A percentile compares a stretch with the other conserved stretches of the same genome.
Conservation (phyloP, 2,797 vertebrate genomes). For the Cirrhinus molitorella region DNA sequence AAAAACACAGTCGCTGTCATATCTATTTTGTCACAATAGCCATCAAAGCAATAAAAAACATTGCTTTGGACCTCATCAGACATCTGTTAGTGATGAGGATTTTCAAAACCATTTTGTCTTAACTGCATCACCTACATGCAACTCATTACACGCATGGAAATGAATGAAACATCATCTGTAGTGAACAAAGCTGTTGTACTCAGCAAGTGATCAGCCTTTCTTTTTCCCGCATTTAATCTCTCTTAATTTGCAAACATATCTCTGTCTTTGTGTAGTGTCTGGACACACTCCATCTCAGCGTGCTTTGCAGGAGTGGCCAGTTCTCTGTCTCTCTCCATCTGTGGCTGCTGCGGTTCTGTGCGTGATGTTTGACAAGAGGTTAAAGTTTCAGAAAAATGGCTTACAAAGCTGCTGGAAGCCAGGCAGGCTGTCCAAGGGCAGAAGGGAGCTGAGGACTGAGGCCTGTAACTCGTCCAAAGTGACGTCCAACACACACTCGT, state of each 20-base stretch:
- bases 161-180: slow-evolving; percentile 16
- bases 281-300: slow-evolving; percentile 56
- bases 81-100: background rate
- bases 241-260: slow-evolving; percentile 49
- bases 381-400: slow-evolving; percentile 73
- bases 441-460: slow-evolving; percentile 66
- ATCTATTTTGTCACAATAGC: slow-evolving; percentile 1
- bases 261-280: slow-evolving; percentile 57
- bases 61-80: background rate
- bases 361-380: slow-evolving; percentile 76
- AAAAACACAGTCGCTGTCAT: background rate
- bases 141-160: background rate
- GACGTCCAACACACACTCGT: slow-evolving; percentile 61
- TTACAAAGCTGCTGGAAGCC: slow-evolving; percentile 76
- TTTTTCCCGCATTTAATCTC: slow-evolving; percentile 16
- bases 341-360: slow-evolving; percentile 66
- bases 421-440: slow-evolving; percentile 69
- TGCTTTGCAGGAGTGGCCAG: slow-evolving; percentile 63
- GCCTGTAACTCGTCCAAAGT: slow-evolving; percentile 74
- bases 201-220: slow-evolving; percentile 5
- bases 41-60: background rate
- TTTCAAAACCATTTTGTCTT: background rate
- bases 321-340: slow-evolving; percentile 59
- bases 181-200: slow-evolving; percentile 23
- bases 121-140: slow-evolving; percentile 17